Evolutionary conservation across 2,113 vertebrate species (phyloP).

Genomic region (Centropus unirufus): DNA sequence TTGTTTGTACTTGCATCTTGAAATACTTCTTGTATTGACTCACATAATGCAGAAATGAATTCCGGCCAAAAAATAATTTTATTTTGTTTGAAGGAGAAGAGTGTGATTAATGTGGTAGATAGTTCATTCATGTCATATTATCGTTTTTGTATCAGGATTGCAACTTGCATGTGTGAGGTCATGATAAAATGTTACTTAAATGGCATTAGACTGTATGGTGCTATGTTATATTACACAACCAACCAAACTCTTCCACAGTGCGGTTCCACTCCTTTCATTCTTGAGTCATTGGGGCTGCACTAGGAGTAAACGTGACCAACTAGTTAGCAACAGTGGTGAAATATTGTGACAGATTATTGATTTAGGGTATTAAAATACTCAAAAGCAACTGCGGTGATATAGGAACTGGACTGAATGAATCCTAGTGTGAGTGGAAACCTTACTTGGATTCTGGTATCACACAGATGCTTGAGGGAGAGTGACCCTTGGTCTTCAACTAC

Average conservation of each 20-base stretch:
- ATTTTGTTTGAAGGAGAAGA: background rate
- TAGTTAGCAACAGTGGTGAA: slow-evolving; percentile 5
- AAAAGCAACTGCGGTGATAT: background rate
- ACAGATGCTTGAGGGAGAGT: background rate
- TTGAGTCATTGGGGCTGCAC: background rate
- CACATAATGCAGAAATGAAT: slow-evolving; percentile 51
- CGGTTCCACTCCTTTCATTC: background rate
- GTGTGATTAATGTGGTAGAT: slow-evolving; percentile 11
- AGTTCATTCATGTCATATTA: slow-evolving; percentile 3
- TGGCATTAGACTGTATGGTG: slow-evolving; percentile 39
- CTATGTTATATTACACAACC: slow-evolving; percentile 3
- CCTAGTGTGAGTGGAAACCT: background rate
- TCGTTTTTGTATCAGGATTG: slow-evolving; percentile 49
- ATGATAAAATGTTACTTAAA: slow-evolving; percentile 62
- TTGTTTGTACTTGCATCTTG: slow-evolving; percentile 70
- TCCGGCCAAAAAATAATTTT: slow-evolving; percentile 3
- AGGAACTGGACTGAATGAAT: background rate
- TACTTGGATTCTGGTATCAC: background rate
- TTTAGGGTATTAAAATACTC: slow-evolving; percentile 4
- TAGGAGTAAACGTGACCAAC: slow-evolving; percentile 12
- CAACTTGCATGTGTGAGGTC: slow-evolving; percentile 63
- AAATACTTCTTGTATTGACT: slow-evolving; percentile 55
- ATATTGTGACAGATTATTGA: background rate
- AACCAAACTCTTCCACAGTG: slow-evolving; percentile 33
- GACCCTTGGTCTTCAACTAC: background rate